Conservation (phyloP, 2,888 invertebrate genomes). For the Melanotus villosus region DNA sequence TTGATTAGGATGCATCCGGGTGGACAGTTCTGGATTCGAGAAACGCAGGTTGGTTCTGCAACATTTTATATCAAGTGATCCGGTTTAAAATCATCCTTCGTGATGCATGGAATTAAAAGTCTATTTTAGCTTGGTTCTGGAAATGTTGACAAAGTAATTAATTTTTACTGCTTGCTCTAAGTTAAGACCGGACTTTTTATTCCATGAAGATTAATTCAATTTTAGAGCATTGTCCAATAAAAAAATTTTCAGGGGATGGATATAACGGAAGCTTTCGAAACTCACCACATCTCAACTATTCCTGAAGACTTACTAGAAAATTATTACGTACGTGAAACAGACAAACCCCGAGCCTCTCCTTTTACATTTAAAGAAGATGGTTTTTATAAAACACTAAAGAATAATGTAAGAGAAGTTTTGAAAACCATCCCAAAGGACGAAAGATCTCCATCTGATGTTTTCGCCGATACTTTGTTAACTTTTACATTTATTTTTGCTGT, state of each 20-base stretch:
- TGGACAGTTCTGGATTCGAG: slow-evolving; percentile 81
- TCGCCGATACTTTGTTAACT: slow-evolving; percentile 66
- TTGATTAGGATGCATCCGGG: slow-evolving; percentile 90
- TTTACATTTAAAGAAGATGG: slow-evolving; percentile 82
- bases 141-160: too few species aligned
- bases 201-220: too few species aligned
- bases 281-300: slow-evolving; percentile 76
- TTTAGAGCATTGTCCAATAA: too few species aligned
- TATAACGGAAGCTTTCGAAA: slow-evolving; percentile 73
- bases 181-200: too few species aligned
- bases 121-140: too few species aligned
- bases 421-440: slow-evolving; percentile 70
- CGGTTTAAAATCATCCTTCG: too few species aligned
- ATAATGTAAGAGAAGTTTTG: slow-evolving; percentile 70
- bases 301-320: slow-evolving; percentile 75
- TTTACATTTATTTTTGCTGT: slow-evolving; percentile 62
- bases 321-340: slow-evolving; percentile 77
- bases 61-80: too few species aligned
- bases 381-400: slow-evolving; percentile 81
- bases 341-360: slow-evolving; percentile 77
- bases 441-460: slow-evolving; percentile 62
- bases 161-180: too few species aligned
- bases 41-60: slow-evolving; percentile 82
- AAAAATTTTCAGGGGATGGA: slow-evolving; percentile 37
- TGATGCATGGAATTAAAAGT: too few species aligned